Percentiles rank a stretch among this genome's conserved stretches.
Conservation (phyloP, 2,888 invertebrate species). For the Lycia hirtaria region DNA sequence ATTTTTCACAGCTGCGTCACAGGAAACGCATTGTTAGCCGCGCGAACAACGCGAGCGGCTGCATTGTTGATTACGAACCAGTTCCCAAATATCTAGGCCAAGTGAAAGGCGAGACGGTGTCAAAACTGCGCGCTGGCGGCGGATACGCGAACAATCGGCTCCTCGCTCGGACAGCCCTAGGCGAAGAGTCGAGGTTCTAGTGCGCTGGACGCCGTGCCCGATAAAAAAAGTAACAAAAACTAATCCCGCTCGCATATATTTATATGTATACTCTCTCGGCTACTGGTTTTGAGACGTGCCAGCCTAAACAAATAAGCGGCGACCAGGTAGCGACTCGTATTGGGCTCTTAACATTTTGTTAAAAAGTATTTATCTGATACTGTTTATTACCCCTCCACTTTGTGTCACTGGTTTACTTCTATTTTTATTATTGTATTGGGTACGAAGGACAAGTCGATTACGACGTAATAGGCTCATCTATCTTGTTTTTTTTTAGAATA, state of each 20-base stretch:
- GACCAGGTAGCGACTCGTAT: slow-evolving; percentile 79
- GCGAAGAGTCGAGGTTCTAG: slow-evolving; percentile 57
- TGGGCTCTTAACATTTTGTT: slow-evolving; percentile 74
- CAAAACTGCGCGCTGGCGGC: slow-evolving; percentile 64
- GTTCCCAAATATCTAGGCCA: slow-evolving; percentile 83
- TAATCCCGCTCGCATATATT: slow-evolving; percentile 64
- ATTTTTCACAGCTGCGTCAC: slow-evolving; percentile 57
- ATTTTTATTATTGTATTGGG: slow-evolving; percentile 24
- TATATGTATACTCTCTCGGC: slow-evolving; percentile 71
- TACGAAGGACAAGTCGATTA: slow-evolving; percentile 13
- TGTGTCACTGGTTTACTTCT: slow-evolving; percentile 32
- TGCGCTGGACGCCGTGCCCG: slow-evolving; percentile 68
- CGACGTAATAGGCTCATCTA: neutral
- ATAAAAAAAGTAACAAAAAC: slow-evolving; percentile 80
- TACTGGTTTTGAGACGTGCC: slow-evolving; percentile 81
- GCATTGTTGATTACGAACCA: slow-evolving; percentile 78
- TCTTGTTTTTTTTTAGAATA: slow-evolving; percentile 6
- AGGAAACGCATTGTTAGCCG: slow-evolving; percentile 60
- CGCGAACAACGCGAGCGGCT: slow-evolving; percentile 52
- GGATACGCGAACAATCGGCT: slow-evolving; percentile 50
- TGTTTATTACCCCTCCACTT: slow-evolving; percentile 57
- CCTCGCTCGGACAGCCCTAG: slow-evolving; percentile 59
- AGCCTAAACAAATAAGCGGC: slow-evolving; percentile 84
- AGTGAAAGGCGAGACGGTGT: slow-evolving; percentile 81
- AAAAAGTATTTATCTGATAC: slow-evolving; percentile 78